phyloP scores from a whole-genome alignment of 2,888 invertebrate genomes.

The Byasa hedistus region DNA sequence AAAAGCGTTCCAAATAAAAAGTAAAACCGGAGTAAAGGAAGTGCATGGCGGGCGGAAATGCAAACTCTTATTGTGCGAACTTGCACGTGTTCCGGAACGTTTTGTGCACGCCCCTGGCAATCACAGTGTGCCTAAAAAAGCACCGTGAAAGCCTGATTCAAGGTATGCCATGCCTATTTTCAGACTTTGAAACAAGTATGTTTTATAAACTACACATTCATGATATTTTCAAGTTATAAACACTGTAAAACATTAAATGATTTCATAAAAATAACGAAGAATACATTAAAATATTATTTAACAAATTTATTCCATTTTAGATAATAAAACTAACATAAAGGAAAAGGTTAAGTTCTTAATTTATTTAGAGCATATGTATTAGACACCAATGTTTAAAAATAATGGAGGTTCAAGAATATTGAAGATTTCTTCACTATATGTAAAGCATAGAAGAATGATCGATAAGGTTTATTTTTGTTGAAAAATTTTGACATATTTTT shows the following conservation, averaged over 20 bases:
- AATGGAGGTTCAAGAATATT: too few species aligned
- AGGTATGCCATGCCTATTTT: slow-evolving; percentile 54
- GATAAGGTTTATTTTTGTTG: too few species aligned
- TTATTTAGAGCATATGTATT: too few species aligned
- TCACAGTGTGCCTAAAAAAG: slow-evolving; percentile 44
- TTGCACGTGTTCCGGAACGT: slow-evolving; percentile 77
- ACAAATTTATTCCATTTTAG: too few species aligned
- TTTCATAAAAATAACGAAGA: background rate
- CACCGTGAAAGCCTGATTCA: slow-evolving; percentile 56
- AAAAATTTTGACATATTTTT: too few species aligned
- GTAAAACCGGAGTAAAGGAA: slow-evolving; percentile 76
- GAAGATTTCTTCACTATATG: background rate
- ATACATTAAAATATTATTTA: too few species aligned
- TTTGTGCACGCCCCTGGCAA: slow-evolving; percentile 67
- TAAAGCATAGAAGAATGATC: background rate
- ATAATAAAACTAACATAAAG: too few species aligned
- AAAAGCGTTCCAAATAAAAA: slow-evolving; percentile 73
- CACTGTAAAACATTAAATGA: background rate
- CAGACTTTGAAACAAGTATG: slow-evolving; percentile 39
- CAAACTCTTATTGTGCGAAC: slow-evolving; percentile 77
- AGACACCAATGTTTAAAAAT: too few species aligned
- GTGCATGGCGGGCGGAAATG: slow-evolving; percentile 79
- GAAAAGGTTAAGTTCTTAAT: too few species aligned
- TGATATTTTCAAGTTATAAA: background rate
- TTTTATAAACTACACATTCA: background rate